These are phyloP conservation scores for Meteorus colon DNA, from an alignment of 2,888 invertebrate species.

Conservation along the genomic window DNA sequence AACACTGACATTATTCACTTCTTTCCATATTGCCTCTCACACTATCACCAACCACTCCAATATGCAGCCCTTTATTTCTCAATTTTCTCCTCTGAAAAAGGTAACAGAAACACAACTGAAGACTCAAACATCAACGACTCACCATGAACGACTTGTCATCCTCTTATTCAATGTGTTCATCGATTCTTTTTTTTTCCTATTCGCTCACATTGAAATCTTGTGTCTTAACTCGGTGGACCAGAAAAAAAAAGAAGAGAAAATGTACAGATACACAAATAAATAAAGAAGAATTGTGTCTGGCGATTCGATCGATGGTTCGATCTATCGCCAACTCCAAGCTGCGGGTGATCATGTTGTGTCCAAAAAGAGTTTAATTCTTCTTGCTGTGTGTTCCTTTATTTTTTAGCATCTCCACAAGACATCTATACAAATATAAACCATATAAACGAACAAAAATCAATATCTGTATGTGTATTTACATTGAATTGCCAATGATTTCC, in stretches of 20 bases:
- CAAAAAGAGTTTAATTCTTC: conserved; percentile 49
- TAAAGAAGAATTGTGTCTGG: conserved; percentile 26
- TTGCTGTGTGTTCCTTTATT: conserved; percentile 46
- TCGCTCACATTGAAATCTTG: background rate
- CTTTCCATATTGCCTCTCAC: conserved; percentile 17
- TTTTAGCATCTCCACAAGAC: conserved; percentile 30
- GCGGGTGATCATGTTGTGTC: conserved; percentile 54
- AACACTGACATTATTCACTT: conserved; percentile 56
- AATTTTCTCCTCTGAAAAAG: conserved; percentile 38
- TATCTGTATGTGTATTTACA: too few species aligned
- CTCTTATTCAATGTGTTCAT: background rate
- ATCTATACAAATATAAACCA: background rate
- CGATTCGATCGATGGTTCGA: conserved; percentile 50
- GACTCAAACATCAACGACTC: background rate
- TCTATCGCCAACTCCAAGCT: conserved; percentile 44
- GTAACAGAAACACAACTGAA: background rate
- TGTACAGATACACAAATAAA: background rate
- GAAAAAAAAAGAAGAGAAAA: background rate
- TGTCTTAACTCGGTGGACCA: background rate
- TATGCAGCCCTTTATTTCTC: conserved; percentile 41
- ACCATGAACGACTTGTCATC: background rate
- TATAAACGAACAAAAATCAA: background rate
- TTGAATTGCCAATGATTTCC: too few species aligned
- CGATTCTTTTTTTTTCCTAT: background rate
- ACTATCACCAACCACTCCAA: background rate